Evolutionary conservation across 2,888 invertebrate genomes (phyloP), one percentile per base, ranked within the genome.

Genomic region (Melipona bicolor): DNA sequence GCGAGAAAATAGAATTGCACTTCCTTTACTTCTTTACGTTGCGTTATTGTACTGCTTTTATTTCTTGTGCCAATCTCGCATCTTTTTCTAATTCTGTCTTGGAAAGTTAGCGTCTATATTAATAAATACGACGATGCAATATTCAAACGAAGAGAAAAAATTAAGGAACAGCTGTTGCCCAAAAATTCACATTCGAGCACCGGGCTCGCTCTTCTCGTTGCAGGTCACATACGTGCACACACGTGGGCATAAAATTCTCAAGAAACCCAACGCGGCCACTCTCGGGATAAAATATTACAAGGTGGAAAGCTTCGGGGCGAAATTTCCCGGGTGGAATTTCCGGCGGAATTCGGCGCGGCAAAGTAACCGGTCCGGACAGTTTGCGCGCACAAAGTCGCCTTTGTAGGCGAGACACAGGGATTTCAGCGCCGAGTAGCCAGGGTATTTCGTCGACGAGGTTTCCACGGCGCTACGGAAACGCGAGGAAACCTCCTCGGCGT

Each of bases 361-460:
- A 84, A 83, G 83, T 75, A 72, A 83, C 78, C 68, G 50, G 62
- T 17, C 24, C 52, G 64, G 49, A 62, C 69, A 68, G 62, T 59
- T 61, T 17, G 19, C 69, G 59, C 27, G 79, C 56, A 54, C 74
- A 74, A 70, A 77, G 65, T 79, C 62, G 67, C 71, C 79, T 85
- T 80, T 77, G 84, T 64, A 61, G 62, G 43, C 74, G 49, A 43
- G 71, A 27, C 4, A 19, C 4, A 11, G 24, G 36, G 36, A 74
- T 70, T 65, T 72, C 84, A 64, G 69, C 71, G 76, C 17, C 54
- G 62, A 61, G 50, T 56, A 49, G 69, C 67, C 76, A 0, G 62
- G 19, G 56, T 59, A 73, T 59, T 72, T 73, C 77, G 68, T 52
- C 27, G 70, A 17, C 59, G 36, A 56, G 49, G 6, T 61, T 52